A percentile compares a stretch with the other conserved stretches of the same genome.
Evolutionary conservation across 2,888 invertebrate genomes (phyloP).

Genomic region (Sylvicola fuscatus): DNA sequence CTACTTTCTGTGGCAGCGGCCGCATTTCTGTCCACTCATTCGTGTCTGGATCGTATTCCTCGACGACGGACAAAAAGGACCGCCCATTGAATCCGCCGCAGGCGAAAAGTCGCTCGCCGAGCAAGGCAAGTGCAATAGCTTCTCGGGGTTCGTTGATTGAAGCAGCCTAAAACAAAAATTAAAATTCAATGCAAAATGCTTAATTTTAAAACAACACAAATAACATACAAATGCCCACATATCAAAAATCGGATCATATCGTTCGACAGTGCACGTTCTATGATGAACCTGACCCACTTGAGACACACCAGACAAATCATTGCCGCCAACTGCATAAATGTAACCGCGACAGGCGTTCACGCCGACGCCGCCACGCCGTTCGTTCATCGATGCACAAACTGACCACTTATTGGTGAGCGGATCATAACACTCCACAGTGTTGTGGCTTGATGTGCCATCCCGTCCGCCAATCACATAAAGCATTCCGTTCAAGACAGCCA

Average conservation of each 20-base stretch:
- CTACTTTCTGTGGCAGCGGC: constrained; percentile 61
- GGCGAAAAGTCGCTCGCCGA: constrained; percentile 54
- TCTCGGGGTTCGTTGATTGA: constrained; percentile 67
- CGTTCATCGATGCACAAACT: constrained; percentile 68
- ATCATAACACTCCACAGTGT: constrained; percentile 74
- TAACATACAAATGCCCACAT: constrained; percentile 50
- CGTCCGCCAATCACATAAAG: constrained; percentile 85
- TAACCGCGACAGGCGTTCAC: constrained; percentile 72
- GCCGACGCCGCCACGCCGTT: constrained; percentile 73
- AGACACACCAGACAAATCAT: constrained; percentile 88
- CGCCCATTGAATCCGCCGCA: constrained; percentile 86
- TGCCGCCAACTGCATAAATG: constrained; percentile 82
- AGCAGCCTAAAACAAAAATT: constrained; percentile 31
- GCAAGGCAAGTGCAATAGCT: constrained; percentile 69
- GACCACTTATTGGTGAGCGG: constrained; percentile 57
- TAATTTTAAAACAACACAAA: background rate
- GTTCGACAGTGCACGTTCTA: constrained; percentile 75
- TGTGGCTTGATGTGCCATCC: constrained; percentile 76
- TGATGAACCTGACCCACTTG: constrained; percentile 64
- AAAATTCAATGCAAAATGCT: background rate
- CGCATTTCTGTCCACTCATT: constrained; percentile 64
- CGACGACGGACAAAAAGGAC: constrained; percentile 68
- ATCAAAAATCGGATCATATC: constrained; percentile 60
- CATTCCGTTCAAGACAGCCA: constrained; percentile 64
- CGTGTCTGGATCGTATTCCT: constrained; percentile 68